Evolutionary conservation across 2,797 vertebrate genomes (phyloP), one percentile per base, ranked within the genome.

Genomic region (Artibeus lituratus): DNA sequence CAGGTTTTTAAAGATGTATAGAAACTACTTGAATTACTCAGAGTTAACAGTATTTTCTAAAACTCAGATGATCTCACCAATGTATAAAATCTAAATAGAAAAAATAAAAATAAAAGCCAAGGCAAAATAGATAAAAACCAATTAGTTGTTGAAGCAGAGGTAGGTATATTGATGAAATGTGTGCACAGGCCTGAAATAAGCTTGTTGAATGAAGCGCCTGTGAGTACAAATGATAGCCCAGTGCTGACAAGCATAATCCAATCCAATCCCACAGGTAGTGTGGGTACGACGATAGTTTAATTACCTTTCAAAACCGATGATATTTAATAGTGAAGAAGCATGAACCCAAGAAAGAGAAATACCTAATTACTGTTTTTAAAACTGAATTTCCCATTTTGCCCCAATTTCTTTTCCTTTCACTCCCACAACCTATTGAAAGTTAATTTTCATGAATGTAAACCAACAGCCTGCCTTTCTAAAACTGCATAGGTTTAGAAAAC

Each of bases 401-500:
- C 37, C 84, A 87, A 85, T 62, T 53, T 32, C 29, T 0, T 51
- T 92, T 87, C 14, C 19, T 67, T 81, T 78, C 49, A 62, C 29
- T 69, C 76, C 15, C 35, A 81, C 21, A 80, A 53, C 44, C 19
- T 81, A 55, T 2, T 69, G 74, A 47, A 85, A 92, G 70, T 93
- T 95, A 89, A 87, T 91, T 95, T 97, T 90, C 88, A 91, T 18
- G 15, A 69, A 21, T 96, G n/a, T 49, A 55, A 19, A 87, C 1
- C 55, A 19, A 72, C 5, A 82, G 24, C 49, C 12, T 91, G 74
- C 57, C 85, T 55, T 78, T 81, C 73, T 92, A 89, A 72, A 87
- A 59, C 39, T 74, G n/a, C 84, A 69, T 22, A 84, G 62, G 5
- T 90, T 89, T 95, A 85, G 24, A 94, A 97, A 96, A 69, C 24